Evolutionary conservation across 2,797 vertebrate genomes (phyloP), one percentile per base, ranked within the genome.

Genomic region (Luscinia luscinia): DNA sequence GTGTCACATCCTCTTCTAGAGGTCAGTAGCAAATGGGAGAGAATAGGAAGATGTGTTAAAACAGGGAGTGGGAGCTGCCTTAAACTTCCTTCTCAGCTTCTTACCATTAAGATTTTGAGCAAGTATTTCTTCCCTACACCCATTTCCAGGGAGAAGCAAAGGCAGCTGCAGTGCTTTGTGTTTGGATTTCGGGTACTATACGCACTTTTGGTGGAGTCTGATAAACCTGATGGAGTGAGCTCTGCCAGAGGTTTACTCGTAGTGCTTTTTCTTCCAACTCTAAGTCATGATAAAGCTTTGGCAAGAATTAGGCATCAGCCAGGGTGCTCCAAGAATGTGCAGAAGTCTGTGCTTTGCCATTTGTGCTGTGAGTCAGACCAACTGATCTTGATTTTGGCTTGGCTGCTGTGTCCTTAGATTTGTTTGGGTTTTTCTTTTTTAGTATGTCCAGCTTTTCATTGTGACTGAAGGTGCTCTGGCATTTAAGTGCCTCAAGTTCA

Each of bases 401-500:
- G 52, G 13, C 40, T 69, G 15, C 43, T 70, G 26, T 69, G 21
- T 64, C 26, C 59, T 83, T 45, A 19, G 32, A 16, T 76, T 92
- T 83, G 72, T 41, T 78, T 19, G 11, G 22, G 7, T 3, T 36
- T 43, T 30, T 46, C 32, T 57, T 38, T 69, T 72, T 59, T 34
- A 68, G 34, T 54, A 15, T 41, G 54, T 55, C 30, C 36, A 55
- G 40, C 40, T 90, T 94, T 81, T 76, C 51, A 13, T 48, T 75
- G 77, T 55, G 32, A 59, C 32, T 87, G 87, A 83, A 69, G 27
- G 28, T 87, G 59, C 48, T 70, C 40, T 90, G 81, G 41, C 52
- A 87, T 93, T 93, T 90, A 77, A 77, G 68, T 77, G 23, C 68
- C 61, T 94, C 5, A 76, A 90, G 74, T 93, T 93, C 59, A 92